phyloP scores from a whole-genome alignment of 2,113 vertebrate species.

The Caloenas nicobarica region DNA sequence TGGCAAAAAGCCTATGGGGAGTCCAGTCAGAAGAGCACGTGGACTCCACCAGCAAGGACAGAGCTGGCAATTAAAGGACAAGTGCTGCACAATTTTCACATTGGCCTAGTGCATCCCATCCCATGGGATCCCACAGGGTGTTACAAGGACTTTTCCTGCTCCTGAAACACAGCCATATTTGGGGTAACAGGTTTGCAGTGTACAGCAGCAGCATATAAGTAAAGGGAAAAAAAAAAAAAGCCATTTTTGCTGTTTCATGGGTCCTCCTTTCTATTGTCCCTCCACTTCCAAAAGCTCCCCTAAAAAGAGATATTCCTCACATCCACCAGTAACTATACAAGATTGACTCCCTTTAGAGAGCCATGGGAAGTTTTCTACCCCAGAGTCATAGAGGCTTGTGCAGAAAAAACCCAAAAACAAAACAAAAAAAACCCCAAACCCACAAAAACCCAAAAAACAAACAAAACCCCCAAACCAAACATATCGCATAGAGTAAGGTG shows the following conservation, averaged over 20 bases:
- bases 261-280: neutral
- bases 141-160: neutral
- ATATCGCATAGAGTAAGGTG: neutral
- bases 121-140: neutral
- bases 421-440: neutral
- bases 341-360: neutral
- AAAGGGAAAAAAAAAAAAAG: neutral
- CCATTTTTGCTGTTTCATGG: neutral
- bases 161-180: neutral
- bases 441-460: no score
- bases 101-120: neutral
- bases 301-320: neutral
- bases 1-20: neutral
- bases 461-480: no score
- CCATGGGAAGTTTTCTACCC: neutral
- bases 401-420: neutral
- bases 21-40: neutral
- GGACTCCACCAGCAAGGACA: neutral
- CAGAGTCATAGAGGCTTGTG: neutral
- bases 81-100: neutral
- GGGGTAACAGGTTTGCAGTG: neutral
- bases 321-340: neutral
- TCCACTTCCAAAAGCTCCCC: neutral
- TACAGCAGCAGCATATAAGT: neutral
- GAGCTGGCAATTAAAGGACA: neutral